Evolutionary conservation across 2,113 vertebrate genomes (phyloP).

Genomic region (Cololabis saira): DNA sequence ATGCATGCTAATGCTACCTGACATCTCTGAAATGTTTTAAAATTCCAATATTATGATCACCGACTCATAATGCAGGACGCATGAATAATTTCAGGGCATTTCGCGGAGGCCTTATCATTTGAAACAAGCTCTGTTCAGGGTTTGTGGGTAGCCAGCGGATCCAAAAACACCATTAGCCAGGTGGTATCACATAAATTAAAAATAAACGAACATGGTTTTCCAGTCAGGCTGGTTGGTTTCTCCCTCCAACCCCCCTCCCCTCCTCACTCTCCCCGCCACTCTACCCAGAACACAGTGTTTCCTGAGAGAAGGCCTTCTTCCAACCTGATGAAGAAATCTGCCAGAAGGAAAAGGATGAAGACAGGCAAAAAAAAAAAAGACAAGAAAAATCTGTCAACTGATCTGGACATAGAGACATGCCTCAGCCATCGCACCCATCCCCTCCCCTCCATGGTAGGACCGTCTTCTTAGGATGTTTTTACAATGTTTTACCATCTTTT

Average conservation of each 20-base stretch:
- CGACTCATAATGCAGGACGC: conserved; percentile 70
- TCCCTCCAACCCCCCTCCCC: conserved; percentile 4
- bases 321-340: conserved; percentile 58
- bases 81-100: conserved; percentile 80
- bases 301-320: conserved; percentile 80
- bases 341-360: conserved; percentile 8
- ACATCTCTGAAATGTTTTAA: conserved; percentile 69
- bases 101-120: conserved; percentile 71
- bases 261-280: conserved; percentile 15
- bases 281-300: conserved; percentile 76
- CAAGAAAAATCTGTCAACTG: conserved; percentile 47
- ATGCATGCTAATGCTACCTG: conserved; percentile 66
- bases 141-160: conserved; percentile 81
- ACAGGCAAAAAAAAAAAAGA: no score
- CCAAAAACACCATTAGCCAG: conserved; percentile 96
- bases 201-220: conserved; percentile 95
- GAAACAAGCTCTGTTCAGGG: conserved; percentile 77
- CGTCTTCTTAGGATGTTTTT: conserved; percentile 78
- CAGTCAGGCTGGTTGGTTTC: conserved; percentile 83
- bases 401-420: conserved; percentile 64
- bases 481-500: conserved; percentile 78
- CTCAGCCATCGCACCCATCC: conserved; percentile 24
- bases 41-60: conserved; percentile 76
- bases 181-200: conserved; percentile 95
- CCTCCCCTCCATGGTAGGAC: conserved; percentile 40